phyloP scores from a whole-genome alignment of 2,113 vertebrate species.

The Coptodon rendalli region DNA sequence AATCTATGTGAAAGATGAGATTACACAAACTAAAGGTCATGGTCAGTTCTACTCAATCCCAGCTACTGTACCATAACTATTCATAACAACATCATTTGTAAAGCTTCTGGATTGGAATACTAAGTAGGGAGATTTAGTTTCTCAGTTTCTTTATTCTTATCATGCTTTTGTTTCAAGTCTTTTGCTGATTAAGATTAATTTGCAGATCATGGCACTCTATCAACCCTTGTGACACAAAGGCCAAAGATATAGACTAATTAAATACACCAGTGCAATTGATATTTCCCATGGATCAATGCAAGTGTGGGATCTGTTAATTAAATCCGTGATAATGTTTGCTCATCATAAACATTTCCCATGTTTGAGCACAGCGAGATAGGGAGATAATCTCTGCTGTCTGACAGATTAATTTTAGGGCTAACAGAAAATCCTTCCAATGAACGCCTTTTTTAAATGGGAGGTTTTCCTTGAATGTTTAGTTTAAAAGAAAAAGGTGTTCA shows the following conservation, averaged over 20 bases:
- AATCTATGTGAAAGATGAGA: not conserved
- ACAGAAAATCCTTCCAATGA: conserved; percentile 9
- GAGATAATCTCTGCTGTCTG: conserved; percentile 56
- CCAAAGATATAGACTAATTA: conserved; percentile 70
- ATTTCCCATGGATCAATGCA: conserved; percentile 67
- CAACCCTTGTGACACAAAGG: conserved; percentile 63
- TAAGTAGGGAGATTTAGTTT: not conserved
- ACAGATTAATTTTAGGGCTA: conserved; percentile 55
- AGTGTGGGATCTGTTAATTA: conserved; percentile 65
- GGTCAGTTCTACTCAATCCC: not conserved
- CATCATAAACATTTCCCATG: conserved; percentile 66
- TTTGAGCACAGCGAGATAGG: conserved; percentile 49
- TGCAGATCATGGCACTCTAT: conserved; percentile 54
- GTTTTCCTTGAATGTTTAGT: not conserved
- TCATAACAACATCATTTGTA: not conserved
- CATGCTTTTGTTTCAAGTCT: conserved; percentile 63
- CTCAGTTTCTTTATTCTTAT: conserved; percentile 47
- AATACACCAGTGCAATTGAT: conserved; percentile 65
- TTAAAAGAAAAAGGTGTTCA: not conserved
- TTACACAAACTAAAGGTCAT: not conserved
- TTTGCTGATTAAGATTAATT: conserved; percentile 69
- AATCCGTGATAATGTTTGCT: conserved; percentile 72
- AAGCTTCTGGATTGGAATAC: not conserved
- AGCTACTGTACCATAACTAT: not conserved
- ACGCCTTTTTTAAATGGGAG: not conserved